Evolutionary conservation across 2,888 invertebrate genomes (phyloP).

Genomic region (Marasmarcha lunaedactyla): DNA sequence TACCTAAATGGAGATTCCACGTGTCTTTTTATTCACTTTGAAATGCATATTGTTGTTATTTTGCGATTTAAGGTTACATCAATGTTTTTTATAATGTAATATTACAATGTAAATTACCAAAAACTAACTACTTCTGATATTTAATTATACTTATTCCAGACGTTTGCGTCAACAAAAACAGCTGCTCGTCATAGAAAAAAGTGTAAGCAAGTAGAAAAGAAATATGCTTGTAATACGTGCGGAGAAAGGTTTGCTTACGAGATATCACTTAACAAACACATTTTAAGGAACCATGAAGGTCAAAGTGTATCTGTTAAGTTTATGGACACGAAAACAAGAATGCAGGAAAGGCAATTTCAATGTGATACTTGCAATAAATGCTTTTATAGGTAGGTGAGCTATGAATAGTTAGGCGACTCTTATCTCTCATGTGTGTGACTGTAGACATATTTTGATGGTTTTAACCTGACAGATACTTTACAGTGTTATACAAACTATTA

Average conservation of each 20-base stretch:
- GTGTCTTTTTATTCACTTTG: too few species aligned
- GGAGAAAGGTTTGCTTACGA: slow-evolving; percentile 53
- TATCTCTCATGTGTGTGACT: too few species aligned
- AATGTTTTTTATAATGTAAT: too few species aligned
- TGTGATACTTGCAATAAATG: slow-evolving; percentile 52
- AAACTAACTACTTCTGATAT: too few species aligned
- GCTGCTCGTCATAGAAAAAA: slow-evolving; percentile 56
- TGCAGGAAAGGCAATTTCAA: slow-evolving; percentile 32
- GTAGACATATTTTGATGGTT: too few species aligned
- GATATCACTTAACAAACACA: slow-evolving; percentile 59
- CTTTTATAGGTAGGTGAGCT: background rate
- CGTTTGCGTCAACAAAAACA: slow-evolving; percentile 59
- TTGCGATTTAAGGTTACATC: too few species aligned
- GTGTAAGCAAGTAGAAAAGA: slow-evolving; percentile 45
- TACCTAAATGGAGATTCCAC: too few species aligned
- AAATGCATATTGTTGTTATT: too few species aligned
- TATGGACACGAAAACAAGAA: slow-evolving; percentile 25
- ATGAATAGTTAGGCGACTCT: too few species aligned
- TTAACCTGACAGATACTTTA: too few species aligned
- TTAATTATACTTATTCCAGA: background rate
- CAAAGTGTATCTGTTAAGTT: slow-evolving; percentile 53
- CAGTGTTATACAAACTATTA: too few species aligned
- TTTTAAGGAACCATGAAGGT: slow-evolving; percentile 47
- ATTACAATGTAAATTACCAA: too few species aligned
- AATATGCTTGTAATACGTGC: slow-evolving; percentile 44